A percentile compares a stretch with the other conserved stretches of the same genome.
phyloP scores from a whole-genome alignment of 2,888 invertebrate species.

The Elgonia sp. region DNA sequence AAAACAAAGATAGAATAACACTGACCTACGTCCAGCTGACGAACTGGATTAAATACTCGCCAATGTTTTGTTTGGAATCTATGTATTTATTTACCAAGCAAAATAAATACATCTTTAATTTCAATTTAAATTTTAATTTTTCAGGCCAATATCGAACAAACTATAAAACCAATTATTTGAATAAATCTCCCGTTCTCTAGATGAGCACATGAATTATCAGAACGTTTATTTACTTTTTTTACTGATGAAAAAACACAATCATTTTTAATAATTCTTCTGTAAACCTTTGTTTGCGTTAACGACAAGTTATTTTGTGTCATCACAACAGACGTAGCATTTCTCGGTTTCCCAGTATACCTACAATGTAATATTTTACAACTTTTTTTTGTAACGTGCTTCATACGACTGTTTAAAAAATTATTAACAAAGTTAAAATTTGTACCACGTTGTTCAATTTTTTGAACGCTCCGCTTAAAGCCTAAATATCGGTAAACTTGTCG shows the following conservation, averaged over 20 bases:
- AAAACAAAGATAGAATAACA: too few species aligned
- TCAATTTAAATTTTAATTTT: too few species aligned
- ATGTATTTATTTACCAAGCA: too few species aligned
- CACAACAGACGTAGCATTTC: not conserved
- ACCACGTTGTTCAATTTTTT: not conserved
- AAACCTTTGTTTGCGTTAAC: not conserved
- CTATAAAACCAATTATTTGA: not conserved
- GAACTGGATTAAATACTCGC: too few species aligned
- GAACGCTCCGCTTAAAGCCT: conserved; percentile 16
- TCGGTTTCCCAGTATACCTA: conserved; percentile 14
- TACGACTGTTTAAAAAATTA: conserved; percentile 1
- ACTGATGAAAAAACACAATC: conserved; percentile 24
- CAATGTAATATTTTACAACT: conserved; percentile 18
- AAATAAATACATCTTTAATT: too few species aligned
- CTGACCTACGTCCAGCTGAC: too few species aligned
- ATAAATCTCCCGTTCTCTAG: conserved; percentile 11
- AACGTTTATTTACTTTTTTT: conserved; percentile 7
- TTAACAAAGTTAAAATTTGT: not conserved
- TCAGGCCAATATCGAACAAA: too few species aligned
- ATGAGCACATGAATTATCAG: conserved; percentile 21
- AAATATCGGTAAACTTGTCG: conserved; percentile 3
- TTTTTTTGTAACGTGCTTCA: conserved; percentile 16
- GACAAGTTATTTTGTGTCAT: not conserved
- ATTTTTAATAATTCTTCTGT: conserved; percentile 23
- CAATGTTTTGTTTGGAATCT: too few species aligned